Evolutionary conservation across 23 tunicate species (phyloP).

Genomic region (Clavelina lepadiformis): DNA sequence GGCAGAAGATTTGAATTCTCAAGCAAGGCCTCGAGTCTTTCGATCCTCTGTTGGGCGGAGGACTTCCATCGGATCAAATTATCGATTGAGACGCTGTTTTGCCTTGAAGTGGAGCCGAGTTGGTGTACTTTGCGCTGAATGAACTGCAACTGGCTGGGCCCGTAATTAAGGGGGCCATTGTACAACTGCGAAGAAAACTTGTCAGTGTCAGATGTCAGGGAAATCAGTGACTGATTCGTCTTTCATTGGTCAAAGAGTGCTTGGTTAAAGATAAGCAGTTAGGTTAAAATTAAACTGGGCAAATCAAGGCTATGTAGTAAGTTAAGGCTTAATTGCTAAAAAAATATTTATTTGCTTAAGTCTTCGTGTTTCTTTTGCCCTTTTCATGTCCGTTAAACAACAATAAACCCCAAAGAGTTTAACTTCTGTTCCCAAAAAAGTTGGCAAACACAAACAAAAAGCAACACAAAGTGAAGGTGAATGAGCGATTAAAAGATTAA

Average conservation of each 20-base stretch:
- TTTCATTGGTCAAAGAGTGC: no score
- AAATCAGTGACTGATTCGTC: no score
- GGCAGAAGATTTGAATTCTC: no score
- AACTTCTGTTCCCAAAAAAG: no score
- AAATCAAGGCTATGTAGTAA: no score
- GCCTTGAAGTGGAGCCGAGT: not conserved
- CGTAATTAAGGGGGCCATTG: not conserved
- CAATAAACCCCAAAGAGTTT: not conserved
- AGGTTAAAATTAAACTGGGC: no score
- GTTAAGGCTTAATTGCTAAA: no score
- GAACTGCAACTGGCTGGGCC: constrained; percentile 10
- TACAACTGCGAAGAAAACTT: not conserved
- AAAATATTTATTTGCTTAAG: no score
- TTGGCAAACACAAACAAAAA: no score
- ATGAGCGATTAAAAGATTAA: no score
- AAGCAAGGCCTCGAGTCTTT: constrained; percentile 26
- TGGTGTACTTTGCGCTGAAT: constrained; percentile 14
- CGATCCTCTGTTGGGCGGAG: constrained; percentile 18
- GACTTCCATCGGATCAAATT: constrained; percentile 40
- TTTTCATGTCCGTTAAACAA: not conserved
- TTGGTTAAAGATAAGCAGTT: no score
- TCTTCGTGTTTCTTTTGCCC: not conserved
- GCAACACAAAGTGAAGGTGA: no score
- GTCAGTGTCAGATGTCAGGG: not conserved
- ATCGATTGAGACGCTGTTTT: constrained; percentile 16